Evolutionary conservation across 2,888 invertebrate species (phyloP).

Genomic region (Villa cingulata): DNA sequence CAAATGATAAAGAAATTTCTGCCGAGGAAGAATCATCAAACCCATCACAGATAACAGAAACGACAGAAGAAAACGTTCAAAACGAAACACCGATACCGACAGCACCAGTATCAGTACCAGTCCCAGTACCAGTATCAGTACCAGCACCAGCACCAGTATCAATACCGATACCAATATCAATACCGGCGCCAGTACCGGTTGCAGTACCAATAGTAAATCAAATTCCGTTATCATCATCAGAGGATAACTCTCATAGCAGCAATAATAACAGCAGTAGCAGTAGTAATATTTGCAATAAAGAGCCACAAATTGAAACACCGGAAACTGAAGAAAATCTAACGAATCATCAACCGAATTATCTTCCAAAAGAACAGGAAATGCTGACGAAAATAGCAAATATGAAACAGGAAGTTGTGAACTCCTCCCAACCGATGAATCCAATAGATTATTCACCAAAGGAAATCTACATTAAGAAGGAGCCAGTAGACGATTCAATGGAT

Average conservation of each 20-base stretch:
- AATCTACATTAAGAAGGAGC: conserved; percentile 42
- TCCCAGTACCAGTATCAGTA: neutral
- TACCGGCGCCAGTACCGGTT: neutral
- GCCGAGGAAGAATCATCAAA: conserved; percentile 30
- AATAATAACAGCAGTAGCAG: neutral
- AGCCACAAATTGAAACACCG: conserved; percentile 3
- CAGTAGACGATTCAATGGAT: conserved; percentile 36
- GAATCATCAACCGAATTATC: conserved; percentile 9
- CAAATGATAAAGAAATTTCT: conserved; percentile 14
- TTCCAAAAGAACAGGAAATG: conserved; percentile 32
- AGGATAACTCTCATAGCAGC: conserved; percentile 6
- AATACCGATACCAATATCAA: conserved; percentile 1
- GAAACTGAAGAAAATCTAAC: neutral
- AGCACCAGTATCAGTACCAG: neutral
- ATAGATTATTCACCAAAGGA: conserved; percentile 46
- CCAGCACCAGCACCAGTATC: neutral
- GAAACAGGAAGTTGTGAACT: conserved; percentile 30
- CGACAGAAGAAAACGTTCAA: conserved; percentile 4
- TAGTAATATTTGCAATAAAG: neutral
- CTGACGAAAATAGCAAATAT: conserved; percentile 34
- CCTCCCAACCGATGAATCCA: conserved; percentile 28
- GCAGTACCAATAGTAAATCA: neutral
- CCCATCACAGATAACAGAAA: conserved; percentile 22
- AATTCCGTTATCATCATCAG: neutral
- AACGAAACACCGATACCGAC: neutral